A percentile compares a stretch with the other conserved stretches of the same genome.
Evolutionary conservation across 2,113 vertebrate species (phyloP).

Genomic region (Smithornis capensis): DNA sequence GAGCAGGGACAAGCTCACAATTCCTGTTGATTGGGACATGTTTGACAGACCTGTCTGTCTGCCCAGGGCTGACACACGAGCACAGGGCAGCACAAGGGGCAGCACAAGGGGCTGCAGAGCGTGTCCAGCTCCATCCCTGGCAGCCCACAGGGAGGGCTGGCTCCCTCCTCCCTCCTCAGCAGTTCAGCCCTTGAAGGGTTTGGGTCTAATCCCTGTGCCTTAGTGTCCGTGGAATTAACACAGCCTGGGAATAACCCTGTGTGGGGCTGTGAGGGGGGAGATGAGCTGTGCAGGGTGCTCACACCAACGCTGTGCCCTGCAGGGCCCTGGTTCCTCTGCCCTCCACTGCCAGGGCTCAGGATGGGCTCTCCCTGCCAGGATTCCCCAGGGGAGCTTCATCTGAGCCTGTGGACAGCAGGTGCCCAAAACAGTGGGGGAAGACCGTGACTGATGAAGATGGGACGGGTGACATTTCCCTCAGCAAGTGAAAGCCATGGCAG

Average conservation of each 20-base stretch:
- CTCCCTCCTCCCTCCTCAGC: background rate
- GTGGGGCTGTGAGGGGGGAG: rapidly evolving
- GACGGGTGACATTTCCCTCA: background rate
- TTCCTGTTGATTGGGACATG: background rate
- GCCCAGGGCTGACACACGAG: background rate
- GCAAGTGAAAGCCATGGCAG: background rate
- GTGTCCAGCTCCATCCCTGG: background rate
- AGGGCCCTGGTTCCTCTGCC: background rate
- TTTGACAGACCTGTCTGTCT: background rate
- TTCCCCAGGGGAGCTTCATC: background rate
- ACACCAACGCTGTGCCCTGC: background rate
- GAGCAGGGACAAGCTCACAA: rapidly evolving
- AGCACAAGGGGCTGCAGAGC: background rate
- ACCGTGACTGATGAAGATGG: background rate
- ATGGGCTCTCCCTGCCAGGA: background rate
- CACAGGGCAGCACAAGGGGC: background rate
- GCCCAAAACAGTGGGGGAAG: background rate
- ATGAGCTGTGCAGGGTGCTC: background rate
- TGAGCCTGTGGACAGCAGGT: background rate
- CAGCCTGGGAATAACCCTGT: background rate
- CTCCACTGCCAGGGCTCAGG: background rate
- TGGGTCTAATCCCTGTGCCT: background rate
- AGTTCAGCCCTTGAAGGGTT: background rate
- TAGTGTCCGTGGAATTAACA: background rate
- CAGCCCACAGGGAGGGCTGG: background rate